Evolutionary conservation across 1,140 invertebrate species (phyloP), one percentile per base, ranked within the genome.

Genomic region (Homarus americanus): DNA sequence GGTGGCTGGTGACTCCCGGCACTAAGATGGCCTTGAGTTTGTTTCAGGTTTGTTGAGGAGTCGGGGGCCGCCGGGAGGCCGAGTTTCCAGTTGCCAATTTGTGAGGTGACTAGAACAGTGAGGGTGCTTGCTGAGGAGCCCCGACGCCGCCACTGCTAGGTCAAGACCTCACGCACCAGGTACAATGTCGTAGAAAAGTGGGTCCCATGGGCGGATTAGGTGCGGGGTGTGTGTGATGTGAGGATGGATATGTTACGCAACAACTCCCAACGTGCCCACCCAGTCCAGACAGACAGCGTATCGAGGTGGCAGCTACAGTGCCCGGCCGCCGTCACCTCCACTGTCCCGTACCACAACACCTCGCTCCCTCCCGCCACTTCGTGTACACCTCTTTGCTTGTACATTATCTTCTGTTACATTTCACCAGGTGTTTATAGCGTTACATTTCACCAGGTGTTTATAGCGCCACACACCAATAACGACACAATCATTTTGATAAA

Each of bases 11-110:
- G 82, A 73, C 38, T 72, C 2, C 40, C 32, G 83, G 79, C 49
- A 63, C 17, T 32, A 17, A 38, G 79, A 20, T 85, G 83, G 83
- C 83, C 82, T 85, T 85, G 83, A 85, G 83, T 85, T 10, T 85
- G 82, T 44, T 79, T 85, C 83, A 85, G 83, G 83, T 73, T 85
- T 49, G 80, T 83, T 36, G 69, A 49, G 66, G 40, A 53, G 83
- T 28, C 28, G 40, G 12, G 38, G 53, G 36, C 40, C 66, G 82
- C 66, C 38, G 41, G 66, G 38, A 84, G 69, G 58, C 63, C 24
- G 82, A 73, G 82, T 69, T 72, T 49, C 82, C 63, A 44, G n/a
- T 32, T 44, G 17, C 36, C 5, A 76, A 15, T 41, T 38, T 28
- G 12, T 20, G 0, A 40, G 5, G 34, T 38, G 0, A 4, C 2